phyloP scores from a whole-genome alignment of 1,140 invertebrate genomes.

The Venturia canescens region DNA sequence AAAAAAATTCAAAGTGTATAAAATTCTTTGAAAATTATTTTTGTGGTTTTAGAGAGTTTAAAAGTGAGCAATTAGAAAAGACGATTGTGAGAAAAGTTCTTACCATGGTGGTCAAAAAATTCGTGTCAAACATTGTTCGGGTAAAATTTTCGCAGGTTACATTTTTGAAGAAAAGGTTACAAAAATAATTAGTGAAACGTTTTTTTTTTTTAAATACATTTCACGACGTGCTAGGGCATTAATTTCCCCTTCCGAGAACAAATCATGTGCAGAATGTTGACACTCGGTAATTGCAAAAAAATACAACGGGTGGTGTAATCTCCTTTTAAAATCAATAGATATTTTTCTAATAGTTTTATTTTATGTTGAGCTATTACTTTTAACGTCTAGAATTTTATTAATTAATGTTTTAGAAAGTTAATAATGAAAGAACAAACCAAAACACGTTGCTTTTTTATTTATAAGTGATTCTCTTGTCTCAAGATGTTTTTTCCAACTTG shows the following conservation, averaged over 20 bases:
- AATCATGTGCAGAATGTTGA: too few species aligned
- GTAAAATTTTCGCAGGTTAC: conserved; percentile 45
- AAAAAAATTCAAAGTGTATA: not conserved
- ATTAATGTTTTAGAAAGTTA: too few species aligned
- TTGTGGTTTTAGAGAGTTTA: not conserved
- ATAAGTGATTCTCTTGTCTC: not conserved
- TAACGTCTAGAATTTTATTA: too few species aligned
- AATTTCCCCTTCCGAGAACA: too few species aligned
- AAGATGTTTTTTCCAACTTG: not conserved
- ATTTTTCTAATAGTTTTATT: too few species aligned
- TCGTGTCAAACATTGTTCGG: conserved; percentile 60
- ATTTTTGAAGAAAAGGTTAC: not conserved
- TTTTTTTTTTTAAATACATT: conserved; percentile 13
- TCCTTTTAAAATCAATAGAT: too few species aligned
- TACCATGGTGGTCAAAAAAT: conserved; percentile 58
- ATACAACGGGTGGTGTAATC: too few species aligned
- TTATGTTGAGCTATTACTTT: too few species aligned
- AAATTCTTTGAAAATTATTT: not conserved
- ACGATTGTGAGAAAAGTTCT: not conserved
- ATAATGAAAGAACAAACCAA: too few species aligned
- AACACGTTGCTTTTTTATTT: too few species aligned
- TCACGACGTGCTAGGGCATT: not conserved
- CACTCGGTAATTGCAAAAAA: too few species aligned
- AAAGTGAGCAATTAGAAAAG: not conserved
- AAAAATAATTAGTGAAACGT: conserved; percentile 6